Evolutionary conservation across 2,797 vertebrate species (phyloP).

Genomic region (Anguilla obscura): DNA sequence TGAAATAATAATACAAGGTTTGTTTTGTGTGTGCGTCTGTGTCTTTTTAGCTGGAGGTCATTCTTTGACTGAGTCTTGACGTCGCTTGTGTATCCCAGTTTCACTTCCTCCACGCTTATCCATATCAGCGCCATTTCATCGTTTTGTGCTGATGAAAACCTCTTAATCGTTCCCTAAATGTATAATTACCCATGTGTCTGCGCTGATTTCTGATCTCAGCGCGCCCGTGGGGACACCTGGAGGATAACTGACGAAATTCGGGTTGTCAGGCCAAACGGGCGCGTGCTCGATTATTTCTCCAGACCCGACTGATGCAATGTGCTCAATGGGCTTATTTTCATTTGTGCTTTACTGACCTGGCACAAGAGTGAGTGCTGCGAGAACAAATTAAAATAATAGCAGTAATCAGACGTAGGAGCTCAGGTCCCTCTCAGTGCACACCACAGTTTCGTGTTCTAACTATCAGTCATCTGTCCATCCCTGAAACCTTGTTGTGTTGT

Average conservation of each 20-base stretch:
- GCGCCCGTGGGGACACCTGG: not conserved
- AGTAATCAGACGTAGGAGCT: not conserved
- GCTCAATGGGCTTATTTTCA: not conserved
- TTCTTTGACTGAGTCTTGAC: not conserved
- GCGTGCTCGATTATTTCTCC: not conserved
- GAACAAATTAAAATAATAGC: not conserved
- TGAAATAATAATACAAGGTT: too few relatives aligned
- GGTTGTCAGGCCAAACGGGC: not conserved
- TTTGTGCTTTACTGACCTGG: not conserved
- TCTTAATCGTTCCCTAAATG: not conserved
- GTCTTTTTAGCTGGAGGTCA: not conserved
- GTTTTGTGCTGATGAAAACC: not conserved
- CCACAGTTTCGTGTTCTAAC: not conserved
- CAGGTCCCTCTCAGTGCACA: not conserved
- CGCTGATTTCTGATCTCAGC: not conserved
- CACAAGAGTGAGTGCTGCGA: not conserved
- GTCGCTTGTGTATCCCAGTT: not conserved
- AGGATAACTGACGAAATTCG: not conserved
- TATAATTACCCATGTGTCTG: not conserved
- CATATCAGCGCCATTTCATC: not conserved
- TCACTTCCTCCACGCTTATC: not conserved
- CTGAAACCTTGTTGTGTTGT: too few relatives aligned
- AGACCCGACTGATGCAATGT: not conserved
- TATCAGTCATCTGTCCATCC: not conserved
- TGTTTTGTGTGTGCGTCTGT: not conserved